Conservation (phyloP, 1,140 invertebrate species). For the Cecropterus lyciades region DNA sequence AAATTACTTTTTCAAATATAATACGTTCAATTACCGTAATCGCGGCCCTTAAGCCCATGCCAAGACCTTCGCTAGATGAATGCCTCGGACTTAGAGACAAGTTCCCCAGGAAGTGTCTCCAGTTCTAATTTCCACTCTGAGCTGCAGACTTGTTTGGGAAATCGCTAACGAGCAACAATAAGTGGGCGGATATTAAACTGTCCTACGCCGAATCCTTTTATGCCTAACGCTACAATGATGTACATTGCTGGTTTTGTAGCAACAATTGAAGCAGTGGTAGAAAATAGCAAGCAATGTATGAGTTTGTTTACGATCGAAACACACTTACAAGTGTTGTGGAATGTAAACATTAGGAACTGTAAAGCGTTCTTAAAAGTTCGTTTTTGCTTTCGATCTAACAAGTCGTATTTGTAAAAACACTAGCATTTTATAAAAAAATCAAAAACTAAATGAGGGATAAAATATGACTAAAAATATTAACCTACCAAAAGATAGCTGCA, state of each 20-base stretch:
- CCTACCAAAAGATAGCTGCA: no score
- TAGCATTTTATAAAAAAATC: no score
- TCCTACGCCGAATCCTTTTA: conserved; percentile 1
- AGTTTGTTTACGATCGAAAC: conserved; percentile 3
- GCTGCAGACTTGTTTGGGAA: conserved; percentile 31
- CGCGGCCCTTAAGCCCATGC: not conserved
- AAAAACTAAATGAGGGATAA: no score
- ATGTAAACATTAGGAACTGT: conserved; percentile 7
- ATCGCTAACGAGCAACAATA: conserved; percentile 32
- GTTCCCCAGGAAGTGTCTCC: conserved; percentile 19
- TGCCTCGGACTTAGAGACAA: conserved; percentile 14
- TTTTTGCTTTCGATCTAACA: no score
- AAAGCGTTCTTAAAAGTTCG: not conserved
- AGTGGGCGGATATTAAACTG: conserved; percentile 29
- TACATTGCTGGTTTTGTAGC: conserved; percentile 8
- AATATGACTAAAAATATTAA: no score
- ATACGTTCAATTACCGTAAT: not conserved
- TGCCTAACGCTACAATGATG: not conserved
- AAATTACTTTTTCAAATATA: no score
- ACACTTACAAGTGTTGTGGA: not conserved
- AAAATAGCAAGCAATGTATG: conserved; percentile 9
- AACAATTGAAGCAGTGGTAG: not conserved
- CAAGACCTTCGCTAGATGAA: conserved; percentile 9
- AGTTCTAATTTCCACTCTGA: conserved; percentile 32
- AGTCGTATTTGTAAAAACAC: no score